A percentile compares a stretch with the other conserved stretches of the same genome.
These are phyloP conservation scores for Parnassius mnemosyne DNA, from an alignment of 2,888 invertebrate genomes.

Conservation along the genomic window DNA sequence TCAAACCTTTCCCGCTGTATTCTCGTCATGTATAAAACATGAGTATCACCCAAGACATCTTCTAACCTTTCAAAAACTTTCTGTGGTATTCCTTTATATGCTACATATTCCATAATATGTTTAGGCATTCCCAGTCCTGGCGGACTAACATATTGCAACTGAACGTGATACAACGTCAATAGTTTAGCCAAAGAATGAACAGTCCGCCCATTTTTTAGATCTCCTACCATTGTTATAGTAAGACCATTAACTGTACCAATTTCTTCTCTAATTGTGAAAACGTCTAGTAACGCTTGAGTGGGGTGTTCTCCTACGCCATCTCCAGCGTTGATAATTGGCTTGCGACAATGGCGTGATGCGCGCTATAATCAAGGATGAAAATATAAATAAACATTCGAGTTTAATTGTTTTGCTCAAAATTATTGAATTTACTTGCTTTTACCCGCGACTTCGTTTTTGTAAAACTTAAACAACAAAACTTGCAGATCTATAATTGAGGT, in stretches of 20 bases:
- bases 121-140: slow-evolving; percentile 94
- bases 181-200: slow-evolving; percentile 98
- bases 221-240: slow-evolving; percentile 98
- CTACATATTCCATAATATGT: slow-evolving; percentile 89
- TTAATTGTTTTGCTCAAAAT: too few species aligned
- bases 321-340: slow-evolving; percentile 98
- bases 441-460: neutral
- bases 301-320: slow-evolving; percentile 99
- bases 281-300: slow-evolving; percentile 97
- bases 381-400: too few species aligned
- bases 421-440: neutral
- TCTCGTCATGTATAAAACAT: slow-evolving; percentile 98
- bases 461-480: too few species aligned
- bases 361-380: slow-evolving; percentile 73
- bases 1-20: slow-evolving; percentile 97
- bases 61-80: slow-evolving; percentile 87
- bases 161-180: slow-evolving; percentile 95
- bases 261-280: slow-evolving; percentile 99
- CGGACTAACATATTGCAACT: slow-evolving; percentile 95
- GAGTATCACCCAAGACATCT: slow-evolving; percentile 93
- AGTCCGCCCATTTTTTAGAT: slow-evolving; percentile 98
- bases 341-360: slow-evolving; percentile 90
- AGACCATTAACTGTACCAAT: slow-evolving; percentile 99
- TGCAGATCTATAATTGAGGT: too few species aligned
- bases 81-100: slow-evolving; percentile 89